phyloP scores from a whole-genome alignment of 2,113 vertebrate species.

The Suncus etruscus region DNA sequence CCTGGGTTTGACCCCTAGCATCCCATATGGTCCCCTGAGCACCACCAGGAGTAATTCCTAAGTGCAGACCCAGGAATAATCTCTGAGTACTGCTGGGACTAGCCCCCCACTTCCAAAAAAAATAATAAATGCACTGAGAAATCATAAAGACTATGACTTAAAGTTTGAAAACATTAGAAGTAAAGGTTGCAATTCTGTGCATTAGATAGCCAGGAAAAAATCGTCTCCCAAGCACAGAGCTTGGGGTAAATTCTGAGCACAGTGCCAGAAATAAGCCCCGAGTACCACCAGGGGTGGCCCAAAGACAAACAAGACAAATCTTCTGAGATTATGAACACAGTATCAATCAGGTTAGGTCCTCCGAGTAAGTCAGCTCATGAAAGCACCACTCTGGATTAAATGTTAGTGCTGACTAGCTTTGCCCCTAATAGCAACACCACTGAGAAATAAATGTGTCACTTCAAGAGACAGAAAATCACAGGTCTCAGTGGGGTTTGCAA shows the following conservation, averaged over 20 bases:
- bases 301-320: background rate
- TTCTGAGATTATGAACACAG: background rate
- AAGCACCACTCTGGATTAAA: background rate
- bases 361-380: background rate
- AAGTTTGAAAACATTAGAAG: background rate
- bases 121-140: conserved; percentile 13
- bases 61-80: no score
- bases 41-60: no score
- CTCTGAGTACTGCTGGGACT: no score
- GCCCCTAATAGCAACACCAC: background rate
- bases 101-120: no score
- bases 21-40: no score
- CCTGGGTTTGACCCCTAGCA: no score
- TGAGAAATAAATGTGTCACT: background rate
- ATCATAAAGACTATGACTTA: conserved; percentile 21
- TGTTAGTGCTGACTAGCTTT: background rate
- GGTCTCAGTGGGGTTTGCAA: conserved; percentile 32
- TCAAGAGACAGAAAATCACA: conserved; percentile 42
- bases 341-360: background rate
- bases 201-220: no score
- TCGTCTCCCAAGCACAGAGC: no score
- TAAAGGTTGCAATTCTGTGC: no score
- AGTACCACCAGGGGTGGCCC: background rate
- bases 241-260: no score
- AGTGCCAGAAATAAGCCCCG: no score